Conservation (phyloP, 2,113 vertebrate species). For the Chelonoidis abingdonii region DNA sequence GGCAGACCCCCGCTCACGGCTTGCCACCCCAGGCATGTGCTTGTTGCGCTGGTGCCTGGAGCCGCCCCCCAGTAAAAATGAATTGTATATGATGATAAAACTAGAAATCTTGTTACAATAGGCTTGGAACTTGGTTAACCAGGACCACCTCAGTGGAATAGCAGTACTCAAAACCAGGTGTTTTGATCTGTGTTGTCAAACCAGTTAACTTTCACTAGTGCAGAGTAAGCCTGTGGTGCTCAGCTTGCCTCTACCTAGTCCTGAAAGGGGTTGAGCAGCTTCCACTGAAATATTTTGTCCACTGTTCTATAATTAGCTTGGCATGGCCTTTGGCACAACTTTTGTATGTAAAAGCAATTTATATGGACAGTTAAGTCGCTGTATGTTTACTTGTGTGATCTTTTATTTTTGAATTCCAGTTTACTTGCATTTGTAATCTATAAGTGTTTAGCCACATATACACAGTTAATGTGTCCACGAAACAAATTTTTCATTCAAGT, state of each 20-base stretch:
- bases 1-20: too few species aligned
- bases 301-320: not conserved
- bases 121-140: not conserved
- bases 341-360: not conserved
- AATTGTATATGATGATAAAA: not conserved
- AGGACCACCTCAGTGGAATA: not conserved
- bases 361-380: accelerated
- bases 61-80: accelerated
- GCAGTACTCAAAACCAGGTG: not conserved
- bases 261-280: not conserved
- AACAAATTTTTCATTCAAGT: slow-evolving; percentile 57
- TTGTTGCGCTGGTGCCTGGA: too few species aligned
- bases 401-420: slow-evolving; percentile 29
- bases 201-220: not conserved
- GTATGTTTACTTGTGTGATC: not conserved
- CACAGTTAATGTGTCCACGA: slow-evolving; percentile 14
- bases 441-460: slow-evolving; percentile 31
- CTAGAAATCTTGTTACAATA: not conserved
- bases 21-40: too few species aligned
- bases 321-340: not conserved
- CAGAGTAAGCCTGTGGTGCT: not conserved
- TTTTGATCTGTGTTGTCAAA: not conserved
- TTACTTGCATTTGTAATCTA: slow-evolving; percentile 23
- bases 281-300: not conserved
- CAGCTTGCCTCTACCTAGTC: not conserved